Base-by-base conservation (phyloP, 2,797 vertebrate species). In the Monodelphis domestica region DNA sequence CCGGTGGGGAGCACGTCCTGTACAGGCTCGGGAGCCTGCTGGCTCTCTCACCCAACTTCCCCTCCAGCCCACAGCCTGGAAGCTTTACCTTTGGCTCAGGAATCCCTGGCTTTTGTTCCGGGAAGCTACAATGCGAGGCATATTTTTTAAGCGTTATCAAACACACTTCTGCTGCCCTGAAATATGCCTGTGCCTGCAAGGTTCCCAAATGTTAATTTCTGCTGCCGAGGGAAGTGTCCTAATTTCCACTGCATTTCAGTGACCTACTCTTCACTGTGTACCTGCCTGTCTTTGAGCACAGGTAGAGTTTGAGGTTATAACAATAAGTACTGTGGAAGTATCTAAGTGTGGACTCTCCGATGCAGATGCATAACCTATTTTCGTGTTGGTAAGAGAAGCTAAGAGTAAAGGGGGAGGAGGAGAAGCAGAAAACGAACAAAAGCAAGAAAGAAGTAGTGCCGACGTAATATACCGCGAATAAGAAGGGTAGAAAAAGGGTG, bases 41-140 rank as follows among this genome's bases (percentile, higher is more conserved):
- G 93, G 84, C 92, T 94, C 30, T 5, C 30, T 10, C 29, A 89
- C 92, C 94, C 56, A 54, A 26, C 93, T 95, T 90, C 91, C 92
- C 93, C 87, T 89, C 84, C 89, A 87, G 59, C 87, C 17, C 1
- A 87, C 88, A 92, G 95, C 94, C 92, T 94, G 90, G 92, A 92
- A 96, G 92, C 94, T 84, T 92, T 94, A 63, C 89, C 52, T 94
- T 91, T 90, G 94, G 92, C 33, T 2, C 33, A 96, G 94, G 94
- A 91, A 56, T 59, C 53, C 94, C 87, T 88, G 52, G 70, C 94
- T 96, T 96, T 97, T 97, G 95, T 97, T 95, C 94, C 50, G 54
- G 92, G 96, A 91, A 91, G 91, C 96, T 95, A 88, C 96, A 90
- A 53, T 91, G 93, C 63, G 93, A 93, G 89, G 90, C 92, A 84